A percentile compares a stretch with the other conserved stretches of the same genome.
phyloP scores from a whole-genome alignment of 2,888 invertebrate genomes.

The Sarcophaga rosellei region DNA sequence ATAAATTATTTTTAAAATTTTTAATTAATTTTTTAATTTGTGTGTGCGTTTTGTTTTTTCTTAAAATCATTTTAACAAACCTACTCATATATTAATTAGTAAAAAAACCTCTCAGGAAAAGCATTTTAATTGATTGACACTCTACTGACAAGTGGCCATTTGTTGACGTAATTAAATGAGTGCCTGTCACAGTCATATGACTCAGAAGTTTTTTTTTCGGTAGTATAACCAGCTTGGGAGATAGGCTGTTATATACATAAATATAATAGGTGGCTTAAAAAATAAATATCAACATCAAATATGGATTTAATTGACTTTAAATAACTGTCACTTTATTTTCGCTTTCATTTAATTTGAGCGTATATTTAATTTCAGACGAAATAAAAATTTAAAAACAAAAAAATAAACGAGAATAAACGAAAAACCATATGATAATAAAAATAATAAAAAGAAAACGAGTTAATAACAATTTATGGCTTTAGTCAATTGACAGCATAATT shows the following conservation, averaged over 20 bases:
- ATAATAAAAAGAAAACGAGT: conserved; percentile 53
- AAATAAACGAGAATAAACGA: too few relatives aligned
- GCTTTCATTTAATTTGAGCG: conserved; percentile 44
- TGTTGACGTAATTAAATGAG: conserved; percentile 13
- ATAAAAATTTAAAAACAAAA: conserved; percentile 25
- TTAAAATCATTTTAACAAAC: conserved; percentile 14
- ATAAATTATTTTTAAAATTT: background rate
- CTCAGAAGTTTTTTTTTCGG: conserved; percentile 13
- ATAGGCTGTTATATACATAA: background rate
- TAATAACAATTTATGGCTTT: conserved; percentile 66
- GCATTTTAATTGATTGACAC: conserved; percentile 27
- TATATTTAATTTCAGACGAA: conserved; percentile 22
- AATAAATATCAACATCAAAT: conserved; percentile 21
- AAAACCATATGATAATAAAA: conserved; percentile 14
- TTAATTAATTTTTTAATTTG: conserved; percentile 3
- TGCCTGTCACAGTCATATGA: conserved; percentile 33
- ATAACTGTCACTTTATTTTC: conserved; percentile 45
- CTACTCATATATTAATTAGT: background rate
- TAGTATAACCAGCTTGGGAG: background rate
- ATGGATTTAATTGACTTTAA: conserved; percentile 50
- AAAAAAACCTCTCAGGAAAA: background rate
- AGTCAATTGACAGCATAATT: conserved; percentile 68
- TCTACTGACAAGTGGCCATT: conserved; percentile 45
- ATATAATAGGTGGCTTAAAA: conserved; percentile 31
- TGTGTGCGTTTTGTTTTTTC: background rate